Evolutionary conservation across 1,140 invertebrate species (phyloP).

Genomic region (honey bee (Apis mellifera)): Amel_HAv3.1 CM009941.2:10990001-10990500

Average conservation of each 20-base stretch:
- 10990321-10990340: not conserved
- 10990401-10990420: conserved; percentile 65
- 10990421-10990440: conserved; percentile 57
- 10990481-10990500: not conserved
- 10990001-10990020: too few relatives aligned
- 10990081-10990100: not conserved
- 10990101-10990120: conserved; percentile 26
- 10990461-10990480: conserved; percentile 56
- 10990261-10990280: not conserved
- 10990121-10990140: not conserved
- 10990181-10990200: not conserved
- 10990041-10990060: too few relatives aligned
- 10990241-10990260: conserved; percentile 36
- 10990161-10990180: conserved; percentile 12
- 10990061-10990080: too few relatives aligned
- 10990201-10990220: not conserved
- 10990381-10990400: conserved; percentile 64
- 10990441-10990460: conserved; percentile 48
- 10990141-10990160: conserved; percentile 32
- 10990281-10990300: not conserved
- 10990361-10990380: conserved; percentile 66
- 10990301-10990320: too few relatives aligned
- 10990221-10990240: too few relatives aligned
- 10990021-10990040: too few relatives aligned
- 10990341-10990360: not conserved